Conservation (phyloP, 1,140 invertebrate species). For the Diachasmimorpha longicaudata region DNA sequence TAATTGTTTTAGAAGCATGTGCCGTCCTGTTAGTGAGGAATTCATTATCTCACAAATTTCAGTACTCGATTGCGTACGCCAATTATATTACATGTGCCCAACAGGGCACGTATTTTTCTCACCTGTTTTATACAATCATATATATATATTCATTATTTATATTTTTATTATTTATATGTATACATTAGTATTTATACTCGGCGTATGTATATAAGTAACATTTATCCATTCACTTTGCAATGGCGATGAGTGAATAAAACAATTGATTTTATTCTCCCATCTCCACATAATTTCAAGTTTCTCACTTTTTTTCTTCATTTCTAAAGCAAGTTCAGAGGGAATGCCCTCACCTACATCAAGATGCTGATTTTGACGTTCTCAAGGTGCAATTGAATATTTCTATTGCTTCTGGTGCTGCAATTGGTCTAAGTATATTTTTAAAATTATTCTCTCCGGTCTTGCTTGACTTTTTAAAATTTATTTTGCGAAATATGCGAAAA, state of each 20-base stretch:
- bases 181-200: slow-evolving; percentile 4
- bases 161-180: slow-evolving; percentile 11
- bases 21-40: slow-evolving; percentile 20
- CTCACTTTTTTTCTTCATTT: slow-evolving; percentile 12
- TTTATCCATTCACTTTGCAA: slow-evolving; percentile 31
- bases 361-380: background rate
- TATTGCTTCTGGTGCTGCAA: background rate
- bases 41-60: background rate
- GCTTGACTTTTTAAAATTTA: slow-evolving; percentile 25
- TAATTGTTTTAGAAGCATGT: slow-evolving; percentile 31
- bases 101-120: background rate
- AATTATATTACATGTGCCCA: slow-evolving; percentile 17
- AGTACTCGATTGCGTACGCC: slow-evolving; percentile 27
- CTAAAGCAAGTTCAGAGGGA: background rate
- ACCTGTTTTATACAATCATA: slow-evolving; percentile 12
- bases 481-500: slow-evolving; percentile 54
- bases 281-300: slow-evolving; percentile 19
- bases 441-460: background rate
- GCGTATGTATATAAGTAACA: slow-evolving; percentile 10
- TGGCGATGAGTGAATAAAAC: slow-evolving; percentile 28
- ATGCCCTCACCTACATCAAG: background rate
- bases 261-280: background rate
- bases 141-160: slow-evolving; percentile 12
- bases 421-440: background rate
- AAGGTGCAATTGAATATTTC: background rate